Percentiles rank a stretch among this genome's conserved stretches.
These are phyloP conservation scores for Punctoribates punctum DNA, from an alignment of 2,888 invertebrate genomes.

Conservation along the genomic window DNA sequence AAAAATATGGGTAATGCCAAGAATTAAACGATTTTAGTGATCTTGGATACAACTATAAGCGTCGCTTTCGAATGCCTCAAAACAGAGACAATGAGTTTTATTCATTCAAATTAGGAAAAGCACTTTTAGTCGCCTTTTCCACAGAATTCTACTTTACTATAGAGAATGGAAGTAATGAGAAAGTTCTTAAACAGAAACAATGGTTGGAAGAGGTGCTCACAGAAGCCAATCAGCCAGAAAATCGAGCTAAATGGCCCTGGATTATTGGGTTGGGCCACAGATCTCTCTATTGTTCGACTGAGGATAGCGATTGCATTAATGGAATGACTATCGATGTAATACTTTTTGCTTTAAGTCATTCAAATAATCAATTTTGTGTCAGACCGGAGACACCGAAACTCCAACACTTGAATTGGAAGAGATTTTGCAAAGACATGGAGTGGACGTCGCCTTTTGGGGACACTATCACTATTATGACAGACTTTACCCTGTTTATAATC, in stretches of 20 bases:
- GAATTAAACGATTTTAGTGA: neutral
- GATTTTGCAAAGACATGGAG: constrained; percentile 57
- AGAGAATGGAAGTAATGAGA: constrained; percentile 44
- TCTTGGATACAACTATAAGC: constrained; percentile 43
- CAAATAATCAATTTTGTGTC: neutral
- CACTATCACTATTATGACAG: constrained; percentile 60
- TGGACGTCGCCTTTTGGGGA: constrained; percentile 58
- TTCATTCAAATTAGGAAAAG: constrained; percentile 53
- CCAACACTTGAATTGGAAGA: constrained; percentile 54
- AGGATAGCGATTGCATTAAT: constrained; percentile 49
- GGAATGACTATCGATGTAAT: constrained; percentile 53
- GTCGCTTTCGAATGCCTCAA: constrained; percentile 46
- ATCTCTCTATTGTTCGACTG: constrained; percentile 54
- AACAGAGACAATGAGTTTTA: constrained; percentile 52
- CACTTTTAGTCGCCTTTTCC: constrained; percentile 50
- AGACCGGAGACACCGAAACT: constrained; percentile 18
- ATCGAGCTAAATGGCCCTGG: constrained; percentile 51
- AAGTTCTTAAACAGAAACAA: constrained; percentile 51
- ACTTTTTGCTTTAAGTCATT: neutral
- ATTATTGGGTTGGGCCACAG: constrained; percentile 53
- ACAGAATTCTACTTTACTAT: constrained; percentile 49
- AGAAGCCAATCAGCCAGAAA: constrained; percentile 49
- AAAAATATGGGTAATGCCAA: constrained; percentile 52
- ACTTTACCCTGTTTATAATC: constrained; percentile 57
- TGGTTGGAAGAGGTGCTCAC: constrained; percentile 53